These are phyloP conservation scores for Drosophila diplacantha DNA, from an alignment of 2,888 invertebrate genomes.

Conservation along the genomic window DNA sequence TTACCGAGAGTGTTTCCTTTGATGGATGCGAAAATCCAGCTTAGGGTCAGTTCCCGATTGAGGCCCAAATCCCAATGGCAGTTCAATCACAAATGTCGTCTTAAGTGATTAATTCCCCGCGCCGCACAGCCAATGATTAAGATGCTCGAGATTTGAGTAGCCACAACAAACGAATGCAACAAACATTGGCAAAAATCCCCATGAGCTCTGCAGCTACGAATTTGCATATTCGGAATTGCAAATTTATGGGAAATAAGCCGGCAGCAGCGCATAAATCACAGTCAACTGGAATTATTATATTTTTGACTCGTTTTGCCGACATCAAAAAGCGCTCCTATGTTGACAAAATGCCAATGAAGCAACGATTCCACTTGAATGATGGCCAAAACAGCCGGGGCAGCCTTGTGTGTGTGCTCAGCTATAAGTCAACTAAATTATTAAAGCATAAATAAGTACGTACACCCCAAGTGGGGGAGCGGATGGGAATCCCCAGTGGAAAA, in stretches of 20 bases:
- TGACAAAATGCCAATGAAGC: constrained; percentile 36
- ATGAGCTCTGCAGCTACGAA: not conserved
- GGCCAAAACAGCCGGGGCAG: constrained; percentile 15
- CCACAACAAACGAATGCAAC: constrained; percentile 14
- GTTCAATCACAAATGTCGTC: constrained; percentile 8
- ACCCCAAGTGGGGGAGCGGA: not conserved
- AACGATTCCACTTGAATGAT: constrained; percentile 36
- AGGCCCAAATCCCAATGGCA: constrained; percentile 14
- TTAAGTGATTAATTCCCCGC: constrained; percentile 29
- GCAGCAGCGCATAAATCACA: constrained; percentile 32
- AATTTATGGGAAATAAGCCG: constrained; percentile 31
- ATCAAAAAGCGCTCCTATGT: constrained; percentile 22
- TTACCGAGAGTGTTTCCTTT: constrained; percentile 19
- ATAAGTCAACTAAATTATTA: constrained; percentile 44
- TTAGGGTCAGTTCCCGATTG: constrained; percentile 10
- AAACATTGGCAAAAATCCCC: constrained; percentile 11
- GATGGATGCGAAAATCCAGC: constrained; percentile 11
- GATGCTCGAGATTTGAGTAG: not conserved
- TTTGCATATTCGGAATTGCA: constrained; percentile 25
- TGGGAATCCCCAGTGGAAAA: constrained; percentile 2
- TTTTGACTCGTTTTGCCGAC: constrained; percentile 7
- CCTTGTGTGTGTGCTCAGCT: constrained; percentile 27
- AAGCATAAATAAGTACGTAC: constrained; percentile 12
- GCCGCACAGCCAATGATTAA: constrained; percentile 11
- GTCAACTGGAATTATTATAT: constrained; percentile 27